Conservation (phyloP, 2,888 invertebrate species). For the Athalia circularis region DNA sequence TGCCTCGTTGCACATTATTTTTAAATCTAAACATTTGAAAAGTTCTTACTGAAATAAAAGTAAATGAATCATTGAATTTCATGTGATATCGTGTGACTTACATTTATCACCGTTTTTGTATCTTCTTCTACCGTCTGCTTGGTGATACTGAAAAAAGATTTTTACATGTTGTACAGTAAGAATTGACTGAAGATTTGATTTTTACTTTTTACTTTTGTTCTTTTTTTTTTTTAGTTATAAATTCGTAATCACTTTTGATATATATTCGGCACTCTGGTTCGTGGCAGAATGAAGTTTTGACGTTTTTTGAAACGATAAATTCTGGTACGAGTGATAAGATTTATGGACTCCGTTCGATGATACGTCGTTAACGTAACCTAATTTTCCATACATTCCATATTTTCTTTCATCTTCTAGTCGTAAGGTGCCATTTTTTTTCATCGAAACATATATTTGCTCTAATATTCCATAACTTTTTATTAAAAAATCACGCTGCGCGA, state of each 20-base stretch:
- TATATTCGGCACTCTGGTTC: constrained; percentile 37
- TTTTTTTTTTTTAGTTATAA: background rate
- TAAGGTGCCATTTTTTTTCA: constrained; percentile 82
- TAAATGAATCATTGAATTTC: background rate
- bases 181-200: background rate
- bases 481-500: constrained; percentile 83
- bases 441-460: constrained; percentile 80
- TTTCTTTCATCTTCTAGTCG: constrained; percentile 81
- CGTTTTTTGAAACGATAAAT: constrained; percentile 24
- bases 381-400: constrained; percentile 79
- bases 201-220: background rate
- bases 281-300: constrained; percentile 14
- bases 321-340: constrained; percentile 26
- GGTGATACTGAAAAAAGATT: constrained; percentile 28
- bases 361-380: constrained; percentile 55
- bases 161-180: constrained; percentile 6
- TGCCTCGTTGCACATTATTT: constrained; percentile 62
- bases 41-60: background rate
- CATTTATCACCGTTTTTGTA: constrained; percentile 29
- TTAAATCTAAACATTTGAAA: constrained; percentile 55
- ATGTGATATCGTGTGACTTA: background rate
- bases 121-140: constrained; percentile 22
- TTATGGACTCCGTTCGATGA: constrained; percentile 22
- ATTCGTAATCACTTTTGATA: constrained; percentile 23
- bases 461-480: constrained; percentile 83